These are phyloP conservation scores for Drosophila ananassae DNA, from an alignment of 1,140 invertebrate genomes.

Conservation along the genomic window DNA sequence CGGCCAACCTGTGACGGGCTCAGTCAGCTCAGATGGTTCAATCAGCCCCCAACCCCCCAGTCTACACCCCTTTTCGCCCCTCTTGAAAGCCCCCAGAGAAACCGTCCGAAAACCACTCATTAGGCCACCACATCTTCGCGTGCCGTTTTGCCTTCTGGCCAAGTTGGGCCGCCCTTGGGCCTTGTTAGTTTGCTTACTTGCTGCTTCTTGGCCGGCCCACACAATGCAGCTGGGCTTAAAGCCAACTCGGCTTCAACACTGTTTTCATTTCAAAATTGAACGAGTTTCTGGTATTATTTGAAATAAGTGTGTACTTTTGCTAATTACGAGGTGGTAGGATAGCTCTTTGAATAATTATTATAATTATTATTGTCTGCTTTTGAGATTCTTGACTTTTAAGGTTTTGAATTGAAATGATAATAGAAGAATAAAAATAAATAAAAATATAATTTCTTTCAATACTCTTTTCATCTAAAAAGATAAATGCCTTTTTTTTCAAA, in stretches of 20 bases:
- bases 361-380: no score
- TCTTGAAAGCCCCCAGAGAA: background rate
- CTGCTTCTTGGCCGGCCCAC: background rate
- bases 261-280: background rate
- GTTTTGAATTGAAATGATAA: no score
- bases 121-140: slow-evolving; percentile 38
- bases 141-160: slow-evolving; percentile 7
- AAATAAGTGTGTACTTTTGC: no score
- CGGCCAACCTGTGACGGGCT: slow-evolving; percentile 22
- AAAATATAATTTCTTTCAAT: no score
- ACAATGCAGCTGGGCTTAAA: background rate
- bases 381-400: no score
- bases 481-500: no score
- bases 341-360: no score
- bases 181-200: slow-evolving; percentile 23
- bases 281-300: no score
- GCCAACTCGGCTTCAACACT: background rate
- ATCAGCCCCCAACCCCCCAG: no score
- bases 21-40: background rate
- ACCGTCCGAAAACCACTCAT: background rate
- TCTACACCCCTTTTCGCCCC: background rate
- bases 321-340: no score
- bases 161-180: background rate
- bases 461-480: no score
- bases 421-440: no score